A percentile compares a stretch with the other conserved stretches of the same genome.
phyloP scores from a whole-genome alignment of 2,113 vertebrate species.

The Mesoclemmys tuberculata region DNA sequence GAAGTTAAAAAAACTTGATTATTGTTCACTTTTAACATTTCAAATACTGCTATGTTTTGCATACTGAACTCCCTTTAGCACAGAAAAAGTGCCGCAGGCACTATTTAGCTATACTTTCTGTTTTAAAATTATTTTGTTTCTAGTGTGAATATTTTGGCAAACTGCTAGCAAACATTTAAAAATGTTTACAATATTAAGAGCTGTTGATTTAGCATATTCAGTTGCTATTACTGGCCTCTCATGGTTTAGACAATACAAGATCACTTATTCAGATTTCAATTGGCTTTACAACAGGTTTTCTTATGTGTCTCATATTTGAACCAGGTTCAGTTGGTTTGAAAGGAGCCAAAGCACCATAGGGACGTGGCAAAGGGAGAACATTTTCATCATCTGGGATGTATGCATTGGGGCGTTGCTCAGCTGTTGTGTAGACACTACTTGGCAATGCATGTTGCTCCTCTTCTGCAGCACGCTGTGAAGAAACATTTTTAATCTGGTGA shows the following conservation, averaged over 20 bases:
- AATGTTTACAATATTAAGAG: background rate
- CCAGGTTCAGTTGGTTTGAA: slow-evolving; percentile 84
- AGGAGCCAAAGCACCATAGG: slow-evolving; percentile 84
- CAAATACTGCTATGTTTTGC: background rate
- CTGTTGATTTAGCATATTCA: background rate
- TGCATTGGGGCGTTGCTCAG: slow-evolving; percentile 82
- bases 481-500: slow-evolving; percentile 1
- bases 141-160: background rate
- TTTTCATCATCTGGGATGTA: slow-evolving; percentile 77
- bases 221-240: background rate
- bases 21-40: background rate
- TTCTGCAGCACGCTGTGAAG: slow-evolving; percentile 77
- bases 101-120: background rate
- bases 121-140: background rate
- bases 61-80: background rate
- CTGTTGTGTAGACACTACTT: slow-evolving; percentile 74
- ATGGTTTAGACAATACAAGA: background rate
- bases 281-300: slow-evolving; percentile 82
- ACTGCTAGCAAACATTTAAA: fast-evolving
- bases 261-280: slow-evolving; percentile 77
- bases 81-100: background rate
- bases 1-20: background rate
- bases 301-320: slow-evolving; percentile 83
- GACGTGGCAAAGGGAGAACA: slow-evolving; percentile 82
- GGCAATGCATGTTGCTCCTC: slow-evolving; percentile 75